phyloP scores from a whole-genome alignment of 2,113 vertebrate species.

The Aegithalos caudatus region DNA sequence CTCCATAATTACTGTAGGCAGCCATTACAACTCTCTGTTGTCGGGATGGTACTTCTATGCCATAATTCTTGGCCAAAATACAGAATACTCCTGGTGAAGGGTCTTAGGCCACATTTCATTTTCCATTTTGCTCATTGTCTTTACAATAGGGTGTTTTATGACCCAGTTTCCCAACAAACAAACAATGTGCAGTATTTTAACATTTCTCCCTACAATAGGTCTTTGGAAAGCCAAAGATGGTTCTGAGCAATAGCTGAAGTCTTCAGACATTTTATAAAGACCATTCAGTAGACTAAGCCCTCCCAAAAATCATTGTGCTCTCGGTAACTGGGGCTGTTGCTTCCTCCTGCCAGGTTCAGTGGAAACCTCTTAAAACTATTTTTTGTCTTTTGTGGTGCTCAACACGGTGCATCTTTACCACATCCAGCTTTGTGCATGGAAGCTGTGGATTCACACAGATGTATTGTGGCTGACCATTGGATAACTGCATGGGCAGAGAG shows the following conservation, averaged over 20 bases:
- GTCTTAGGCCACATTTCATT: neutral
- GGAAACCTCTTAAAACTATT: neutral
- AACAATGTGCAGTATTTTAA: neutral
- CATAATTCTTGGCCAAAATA: neutral
- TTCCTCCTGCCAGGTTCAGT: neutral
- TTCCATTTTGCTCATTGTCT: neutral
- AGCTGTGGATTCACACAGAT: neutral
- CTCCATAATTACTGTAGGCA: neutral
- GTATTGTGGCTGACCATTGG: neutral
- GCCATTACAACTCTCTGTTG: neutral
- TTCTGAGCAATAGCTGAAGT: neutral
- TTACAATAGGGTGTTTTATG: neutral
- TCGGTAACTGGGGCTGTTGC: neutral
- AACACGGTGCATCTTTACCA: accelerated
- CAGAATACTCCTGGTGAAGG: neutral
- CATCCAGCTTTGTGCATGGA: accelerated
- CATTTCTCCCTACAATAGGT: neutral
- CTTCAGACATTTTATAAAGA: neutral
- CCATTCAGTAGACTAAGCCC: neutral
- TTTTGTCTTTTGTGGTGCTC: neutral
- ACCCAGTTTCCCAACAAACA: neutral
- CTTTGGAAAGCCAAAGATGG: neutral
- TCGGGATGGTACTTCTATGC: neutral
- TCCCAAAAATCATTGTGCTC: neutral
- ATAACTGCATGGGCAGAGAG: neutral